Conservation (phyloP, 2,797 vertebrate genomes). For the Oryzias dopingdopingensis region DNA sequence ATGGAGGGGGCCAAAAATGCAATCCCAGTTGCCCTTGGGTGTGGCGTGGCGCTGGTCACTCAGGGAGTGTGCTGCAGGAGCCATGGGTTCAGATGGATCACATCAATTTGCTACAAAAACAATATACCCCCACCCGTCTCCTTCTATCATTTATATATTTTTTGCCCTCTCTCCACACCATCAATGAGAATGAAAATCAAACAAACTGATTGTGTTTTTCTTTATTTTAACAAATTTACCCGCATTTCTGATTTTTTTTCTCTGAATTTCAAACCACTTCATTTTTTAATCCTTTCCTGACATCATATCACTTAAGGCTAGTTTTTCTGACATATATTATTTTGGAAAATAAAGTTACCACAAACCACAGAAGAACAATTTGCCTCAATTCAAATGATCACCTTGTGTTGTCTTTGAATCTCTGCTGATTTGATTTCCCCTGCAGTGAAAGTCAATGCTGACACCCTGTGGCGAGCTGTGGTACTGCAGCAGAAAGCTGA, state of each 20-base stretch:
- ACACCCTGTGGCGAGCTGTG: constrained; percentile 41
- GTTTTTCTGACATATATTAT: not conserved
- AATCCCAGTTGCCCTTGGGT: constrained; percentile 81
- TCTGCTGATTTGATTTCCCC: not conserved
- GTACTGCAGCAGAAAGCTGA: not conserved
- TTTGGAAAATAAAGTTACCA: not conserved
- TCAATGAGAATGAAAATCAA: constrained; percentile 37
- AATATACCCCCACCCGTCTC: constrained; percentile 41
- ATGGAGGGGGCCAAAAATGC: constrained; percentile 78
- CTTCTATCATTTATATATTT: constrained; percentile 21
- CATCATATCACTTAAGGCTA: not conserved
- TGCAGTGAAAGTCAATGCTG: constrained; percentile 47
- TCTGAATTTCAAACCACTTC: not conserved
- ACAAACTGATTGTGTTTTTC: constrained; percentile 5
- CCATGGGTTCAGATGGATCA: constrained; percentile 90
- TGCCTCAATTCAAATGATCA: constrained; percentile 15
- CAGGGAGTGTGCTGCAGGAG: constrained; percentile 83
- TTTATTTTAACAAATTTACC: not conserved
- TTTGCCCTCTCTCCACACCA: constrained; percentile 11
- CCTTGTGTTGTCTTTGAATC: not conserved
- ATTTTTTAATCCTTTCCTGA: not conserved
- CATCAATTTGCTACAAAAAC: constrained; percentile 89
- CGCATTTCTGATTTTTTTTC: not conserved
- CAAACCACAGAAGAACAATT: constrained; percentile 21
- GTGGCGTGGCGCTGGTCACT: constrained; percentile 79